Evolutionary conservation across 1,140 invertebrate genomes (phyloP).

Genomic region (Latrodectus geometricus): DNA sequence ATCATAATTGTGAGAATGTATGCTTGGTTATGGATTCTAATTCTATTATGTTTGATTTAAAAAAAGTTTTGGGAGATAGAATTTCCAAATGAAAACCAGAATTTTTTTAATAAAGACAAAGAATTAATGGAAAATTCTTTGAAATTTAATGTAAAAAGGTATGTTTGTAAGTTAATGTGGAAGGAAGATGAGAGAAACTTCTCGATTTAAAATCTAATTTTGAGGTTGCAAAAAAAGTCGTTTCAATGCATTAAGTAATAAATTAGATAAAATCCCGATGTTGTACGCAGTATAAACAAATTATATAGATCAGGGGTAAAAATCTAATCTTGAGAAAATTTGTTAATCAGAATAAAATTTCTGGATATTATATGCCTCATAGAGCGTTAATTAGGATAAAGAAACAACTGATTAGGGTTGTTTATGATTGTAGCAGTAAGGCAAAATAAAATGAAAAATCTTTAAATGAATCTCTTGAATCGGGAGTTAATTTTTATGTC

Average conservation of each 20-base stretch:
- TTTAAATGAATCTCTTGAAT: constrained; percentile 21
- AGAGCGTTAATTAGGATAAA: neutral
- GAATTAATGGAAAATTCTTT: neutral
- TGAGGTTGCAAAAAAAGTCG: neutral
- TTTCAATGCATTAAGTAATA: neutral
- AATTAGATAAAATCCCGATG: neutral
- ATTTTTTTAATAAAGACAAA: neutral
- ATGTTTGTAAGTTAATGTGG: constrained; percentile 20
- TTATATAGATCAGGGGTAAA: neutral
- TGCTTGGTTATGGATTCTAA: no score
- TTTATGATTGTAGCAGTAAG: constrained; percentile 24
- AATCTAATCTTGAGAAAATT: neutral
- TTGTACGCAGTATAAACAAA: constrained; percentile 10
- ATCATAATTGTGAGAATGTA: no score
- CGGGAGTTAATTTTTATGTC: no score
- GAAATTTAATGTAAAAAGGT: neutral
- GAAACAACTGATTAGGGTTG: constrained; percentile 1
- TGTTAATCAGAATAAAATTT: neutral
- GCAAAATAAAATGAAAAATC: neutral
- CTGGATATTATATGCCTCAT: constrained; percentile 35
- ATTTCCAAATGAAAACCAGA: no score
- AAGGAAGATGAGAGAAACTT: neutral
- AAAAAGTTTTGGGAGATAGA: no score
- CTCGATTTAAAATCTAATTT: neutral
- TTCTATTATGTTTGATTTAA: no score